Conservation (phyloP, 2,113 vertebrate species). For the Empidonax traillii region DNA sequence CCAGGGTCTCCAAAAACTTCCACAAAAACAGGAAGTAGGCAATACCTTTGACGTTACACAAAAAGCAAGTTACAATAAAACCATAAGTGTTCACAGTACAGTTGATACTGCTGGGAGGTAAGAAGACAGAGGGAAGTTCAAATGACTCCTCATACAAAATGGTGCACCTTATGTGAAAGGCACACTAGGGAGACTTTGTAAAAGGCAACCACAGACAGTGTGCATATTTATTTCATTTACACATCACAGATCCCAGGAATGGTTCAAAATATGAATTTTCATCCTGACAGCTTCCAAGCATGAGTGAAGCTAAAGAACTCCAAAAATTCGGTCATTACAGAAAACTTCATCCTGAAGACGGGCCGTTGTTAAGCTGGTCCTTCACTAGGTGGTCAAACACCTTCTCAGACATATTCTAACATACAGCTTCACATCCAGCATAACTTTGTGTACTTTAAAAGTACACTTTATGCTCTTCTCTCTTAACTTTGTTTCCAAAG, state of each 20-base stretch:
- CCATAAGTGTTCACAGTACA: neutral
- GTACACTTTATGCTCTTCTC: neutral
- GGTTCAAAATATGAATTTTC: neutral
- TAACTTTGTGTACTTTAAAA: neutral
- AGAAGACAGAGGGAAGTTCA: neutral
- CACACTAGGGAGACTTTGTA: neutral
- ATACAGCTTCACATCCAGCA: neutral
- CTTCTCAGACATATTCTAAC: neutral
- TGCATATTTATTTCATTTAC: neutral
- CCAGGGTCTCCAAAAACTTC: neutral
- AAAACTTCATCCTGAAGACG: neutral
- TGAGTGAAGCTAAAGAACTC: neutral
- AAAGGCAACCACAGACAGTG: neutral
- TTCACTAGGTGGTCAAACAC: neutral
- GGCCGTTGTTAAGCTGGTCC: neutral
- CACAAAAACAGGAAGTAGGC: neutral
- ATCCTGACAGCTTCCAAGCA: neutral
- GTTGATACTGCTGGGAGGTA: neutral
- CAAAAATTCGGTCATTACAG: neutral
- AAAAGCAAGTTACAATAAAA: neutral
- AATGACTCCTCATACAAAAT: neutral
- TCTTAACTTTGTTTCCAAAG: neutral
- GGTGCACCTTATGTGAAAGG: neutral
- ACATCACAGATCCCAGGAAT: neutral
- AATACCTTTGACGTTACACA: neutral